Evolutionary conservation across 2,888 invertebrate genomes (phyloP), one percentile per base, ranked within the genome.

Genomic region (Agrotis ipsilon): DNA sequence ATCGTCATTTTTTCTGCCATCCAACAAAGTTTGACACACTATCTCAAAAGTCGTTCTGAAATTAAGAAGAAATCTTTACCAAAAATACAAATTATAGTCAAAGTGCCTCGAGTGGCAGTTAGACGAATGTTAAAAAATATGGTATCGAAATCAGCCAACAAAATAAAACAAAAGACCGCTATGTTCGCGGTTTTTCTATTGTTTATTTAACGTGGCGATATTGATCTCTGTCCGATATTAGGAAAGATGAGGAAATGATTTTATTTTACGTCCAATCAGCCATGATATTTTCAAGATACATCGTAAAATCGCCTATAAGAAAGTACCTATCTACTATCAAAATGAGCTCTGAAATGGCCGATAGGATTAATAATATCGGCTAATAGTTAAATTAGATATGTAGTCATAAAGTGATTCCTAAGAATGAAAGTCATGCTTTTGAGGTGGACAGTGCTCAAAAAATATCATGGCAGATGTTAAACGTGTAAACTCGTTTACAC

Each of bases 141-240:
- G n/a, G n/a, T 27, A 39, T 39, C 39, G 11, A 39, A 11, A 39
- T 39, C 11, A 2, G 11, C 39, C 39, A 3, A 32, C 19, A n/a
- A n/a, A n/a, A 39, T 14, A 19, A 52, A 48, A 21, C 24, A 74
- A 66, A 16, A 0, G n/a, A 11, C n/a, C 9, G 45, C 32, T 18
- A 24, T 14, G 13, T 64, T 24, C 24, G 21, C 24, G 64, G 32
- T 73, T 46, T 72, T 73, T 24, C 18, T 32, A 57, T 45, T 64
- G 57, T 57, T 46, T 57, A 66, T 75, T 49, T 74, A 46, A 49
- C 39, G 21, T n/a, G 14, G 39, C 7, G 13, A 2, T 43, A 59
- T 75, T 49, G 43, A 48, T 67, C 21, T 66, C 48, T 72, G 66
- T 18, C 16, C 27, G 45, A 75, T 58, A 58, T 14, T n/a, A 19